Evolutionary conservation across 2,113 vertebrate genomes (phyloP).

Genomic region (Lampris megalopsis): DNA sequence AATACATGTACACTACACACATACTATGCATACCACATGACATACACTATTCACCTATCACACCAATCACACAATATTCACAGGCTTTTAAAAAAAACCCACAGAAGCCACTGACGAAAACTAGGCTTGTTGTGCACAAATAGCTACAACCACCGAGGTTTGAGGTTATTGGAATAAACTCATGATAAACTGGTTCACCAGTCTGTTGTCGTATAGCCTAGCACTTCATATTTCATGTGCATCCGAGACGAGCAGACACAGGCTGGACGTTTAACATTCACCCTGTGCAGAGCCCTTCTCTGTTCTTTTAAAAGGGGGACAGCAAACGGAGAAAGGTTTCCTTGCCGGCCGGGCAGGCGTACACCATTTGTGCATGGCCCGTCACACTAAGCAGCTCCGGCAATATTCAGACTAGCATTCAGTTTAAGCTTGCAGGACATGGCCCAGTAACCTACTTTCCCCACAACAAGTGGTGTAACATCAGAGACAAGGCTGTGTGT

Average conservation of each 20-base stretch:
- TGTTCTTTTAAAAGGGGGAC: constrained; percentile 79
- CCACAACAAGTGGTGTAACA: constrained; percentile 84
- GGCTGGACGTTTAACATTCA: constrained; percentile 70
- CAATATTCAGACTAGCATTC: constrained; percentile 84
- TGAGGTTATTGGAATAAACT: background rate
- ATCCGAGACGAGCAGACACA: constrained; percentile 57
- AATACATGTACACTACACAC: too few species aligned
- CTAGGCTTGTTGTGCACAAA: background rate
- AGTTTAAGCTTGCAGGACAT: constrained; percentile 91
- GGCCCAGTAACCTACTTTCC: constrained; percentile 96
- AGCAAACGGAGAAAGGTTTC: constrained; percentile 28
- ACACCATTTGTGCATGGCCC: constrained; percentile 87
- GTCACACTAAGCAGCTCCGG: constrained; percentile 87
- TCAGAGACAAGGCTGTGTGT: constrained; percentile 82
- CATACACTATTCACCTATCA: too few species aligned
- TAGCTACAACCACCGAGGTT: constrained; percentile 1
- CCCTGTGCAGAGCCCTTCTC: constrained; percentile 54
- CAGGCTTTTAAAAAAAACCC: too few species aligned
- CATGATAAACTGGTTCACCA: constrained; percentile 39
- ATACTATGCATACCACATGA: too few species aligned
- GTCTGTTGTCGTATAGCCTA: constrained; percentile 58
- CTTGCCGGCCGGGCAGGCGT: constrained; percentile 30
- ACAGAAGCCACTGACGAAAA: background rate
- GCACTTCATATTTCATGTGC: constrained; percentile 48
- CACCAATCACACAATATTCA: too few species aligned